Percentiles rank a stretch among this genome's conserved stretches.
phyloP scores from a whole-genome alignment of 2,113 vertebrate genomes.

The Cyanistes caeruleus region DNA sequence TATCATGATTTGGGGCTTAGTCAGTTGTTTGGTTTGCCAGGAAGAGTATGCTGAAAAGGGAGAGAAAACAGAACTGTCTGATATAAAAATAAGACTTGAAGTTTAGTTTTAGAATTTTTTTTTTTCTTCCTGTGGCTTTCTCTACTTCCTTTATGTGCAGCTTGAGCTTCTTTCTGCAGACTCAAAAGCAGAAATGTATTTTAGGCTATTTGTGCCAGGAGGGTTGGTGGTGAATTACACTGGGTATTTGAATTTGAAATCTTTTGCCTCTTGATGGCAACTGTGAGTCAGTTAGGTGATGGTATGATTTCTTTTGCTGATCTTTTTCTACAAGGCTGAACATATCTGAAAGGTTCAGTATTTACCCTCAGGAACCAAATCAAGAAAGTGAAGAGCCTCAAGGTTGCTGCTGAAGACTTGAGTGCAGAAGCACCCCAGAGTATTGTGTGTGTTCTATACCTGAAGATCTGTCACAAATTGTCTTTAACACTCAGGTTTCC shows the following conservation, averaged over 20 bases:
- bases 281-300: neutral
- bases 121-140: slow-evolving; percentile 22
- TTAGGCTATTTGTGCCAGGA: neutral
- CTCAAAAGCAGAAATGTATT: slow-evolving; percentile 15
- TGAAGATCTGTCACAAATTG: neutral
- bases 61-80: neutral
- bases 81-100: neutral
- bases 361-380: neutral
- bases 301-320: neutral
- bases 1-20: neutral
- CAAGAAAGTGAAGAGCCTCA: neutral
- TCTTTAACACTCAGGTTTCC: neutral
- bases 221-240: neutral
- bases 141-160: slow-evolving; percentile 40
- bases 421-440: neutral
- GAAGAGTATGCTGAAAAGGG: neutral
- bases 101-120: neutral
- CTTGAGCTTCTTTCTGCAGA: slow-evolving; percentile 29
- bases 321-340: neutral
- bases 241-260: neutral
- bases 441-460: neutral
- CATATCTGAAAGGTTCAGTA: neutral
- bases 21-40: neutral
- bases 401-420: neutral
- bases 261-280: slow-evolving; percentile 18